Evolutionary conservation across 2,888 invertebrate genomes (phyloP), one percentile per base, ranked within the genome.

Genomic region (Scaptodrosophila latifasciaeformis): DNA sequence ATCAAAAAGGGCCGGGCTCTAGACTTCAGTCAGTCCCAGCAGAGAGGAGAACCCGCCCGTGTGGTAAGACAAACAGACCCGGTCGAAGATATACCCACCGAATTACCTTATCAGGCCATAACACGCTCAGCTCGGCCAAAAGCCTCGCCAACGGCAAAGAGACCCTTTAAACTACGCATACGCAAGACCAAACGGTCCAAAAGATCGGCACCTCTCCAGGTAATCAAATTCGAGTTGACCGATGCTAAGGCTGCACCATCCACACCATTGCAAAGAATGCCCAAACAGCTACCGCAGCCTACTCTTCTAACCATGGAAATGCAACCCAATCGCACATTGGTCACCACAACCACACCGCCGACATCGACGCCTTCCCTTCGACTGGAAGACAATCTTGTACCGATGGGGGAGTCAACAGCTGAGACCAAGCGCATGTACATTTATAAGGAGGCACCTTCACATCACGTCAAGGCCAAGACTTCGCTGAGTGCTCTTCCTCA

Each of bases 141-240:
- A 12, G 24, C 10, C 2, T 9, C 18, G 3, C 10, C 7, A 9
- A 2, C 52, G 35, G 0, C 44, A 12, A 17, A 53, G 39, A 13
- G 64, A 27, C 21, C 46, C 1, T 18, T 54, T 1, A 49, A 58
- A 17, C 18, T 57, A 7, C 19, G 60, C 6, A 59, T 27, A 29
- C 75, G 70, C 7, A 68, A 76, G 27, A 21, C 56, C 0, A 81
- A 65, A 30, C 67, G 80, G 9, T 18, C 59, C 2, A 67, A 66
- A 39, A 63, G 81, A 17, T 72, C 71, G 0, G 63, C 65, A 0
- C 58, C 46, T 3, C 68, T 72, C 2, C 67, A 83, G 21, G 64
- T 83, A 52, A 67, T 86, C 7, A 83, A 83, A 56, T 86, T 86
- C 48, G 85, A 86, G 54, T n/a, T 86, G 19, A 54, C 77, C 0